Evolutionary conservation across 2,113 vertebrate genomes (phyloP), one percentile per base, ranked within the genome.

Genomic region (Xyrauchen texanus): DNA sequence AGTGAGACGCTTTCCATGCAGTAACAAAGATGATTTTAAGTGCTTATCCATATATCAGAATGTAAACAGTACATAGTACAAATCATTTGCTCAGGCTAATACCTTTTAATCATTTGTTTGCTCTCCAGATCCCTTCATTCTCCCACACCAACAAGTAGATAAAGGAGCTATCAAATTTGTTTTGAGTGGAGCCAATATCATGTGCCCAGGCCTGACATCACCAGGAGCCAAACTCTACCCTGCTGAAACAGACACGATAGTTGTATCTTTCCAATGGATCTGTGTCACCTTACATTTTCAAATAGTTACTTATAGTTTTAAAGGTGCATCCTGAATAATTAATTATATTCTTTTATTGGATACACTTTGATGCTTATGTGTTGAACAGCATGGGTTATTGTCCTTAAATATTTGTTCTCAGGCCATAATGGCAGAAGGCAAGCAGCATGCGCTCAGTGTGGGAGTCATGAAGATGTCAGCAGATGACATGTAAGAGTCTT

Each of bases 161-260:
- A 99, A 99, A 96, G 97, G 97, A 0, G 96, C 96, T 80, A 98
- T 99, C 90, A 98, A 96, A 88, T 99, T 98, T 95, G 96, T 99
- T 81, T 89, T 99, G 73, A 98, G 97, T 88, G 97, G 96, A 90
- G 97, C 96, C 72, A 98, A 98, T 91, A 98, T 99, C 87, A 98
- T 98, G 96, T 99, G 97, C 73, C 96, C 96, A 0, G 96, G 97
- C 45, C 90, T 99, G 90, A 99, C 96, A 0, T 99, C 98, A 87
- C 96, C 96, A 71, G 96, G 97, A 83, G 97, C 96, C 65, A 98
- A 98, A 91, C 95, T 99, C 86, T 95, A 97, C 85, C 92, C 96
- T 68, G 93, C 96, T 88, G 93, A 85, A 0, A 82, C 90, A 73
- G 96, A 97, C 88, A 98, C 91, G 13, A 93, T 98, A 12, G 96